Evolutionary conservation across 2,888 invertebrate species (phyloP).

Genomic region (Drosophila ochracea): DNA sequence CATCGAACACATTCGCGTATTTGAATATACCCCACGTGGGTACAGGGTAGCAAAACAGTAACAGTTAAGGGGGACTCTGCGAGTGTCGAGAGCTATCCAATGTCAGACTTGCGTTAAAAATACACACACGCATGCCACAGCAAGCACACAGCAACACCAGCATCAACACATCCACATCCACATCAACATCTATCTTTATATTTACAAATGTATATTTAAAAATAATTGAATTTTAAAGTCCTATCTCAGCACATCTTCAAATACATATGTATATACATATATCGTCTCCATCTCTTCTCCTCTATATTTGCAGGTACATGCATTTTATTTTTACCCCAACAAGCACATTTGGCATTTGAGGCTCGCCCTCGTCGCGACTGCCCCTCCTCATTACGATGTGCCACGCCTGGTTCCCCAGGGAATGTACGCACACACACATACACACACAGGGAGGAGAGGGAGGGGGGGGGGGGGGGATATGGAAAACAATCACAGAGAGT

Average conservation of each 20-base stretch:
- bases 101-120: conserved; percentile 35
- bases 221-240: conserved; percentile 54
- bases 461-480: neutral
- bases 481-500: conserved; percentile 15
- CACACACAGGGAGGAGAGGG: neutral
- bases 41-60: neutral
- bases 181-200: conserved; percentile 1
- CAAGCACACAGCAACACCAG: neutral
- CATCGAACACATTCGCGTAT: neutral
- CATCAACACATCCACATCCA: neutral
- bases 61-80: neutral
- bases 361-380: too few species aligned
- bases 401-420: conserved; percentile 24
- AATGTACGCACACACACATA: conserved; percentile 13
- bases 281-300: neutral
- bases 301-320: conserved; percentile 58
- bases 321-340: conserved; percentile 43
- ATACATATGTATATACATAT: conserved; percentile 14
- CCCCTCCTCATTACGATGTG: neutral
- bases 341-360: conserved; percentile 6
- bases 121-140: conserved; percentile 1
- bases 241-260: conserved; percentile 31
- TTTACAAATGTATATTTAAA: conserved; percentile 13
- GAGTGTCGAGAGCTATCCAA: conserved; percentile 29
- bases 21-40: neutral